Conservation (phyloP, 2,797 vertebrate genomes). For the Pelodytes ibericus region DNA sequence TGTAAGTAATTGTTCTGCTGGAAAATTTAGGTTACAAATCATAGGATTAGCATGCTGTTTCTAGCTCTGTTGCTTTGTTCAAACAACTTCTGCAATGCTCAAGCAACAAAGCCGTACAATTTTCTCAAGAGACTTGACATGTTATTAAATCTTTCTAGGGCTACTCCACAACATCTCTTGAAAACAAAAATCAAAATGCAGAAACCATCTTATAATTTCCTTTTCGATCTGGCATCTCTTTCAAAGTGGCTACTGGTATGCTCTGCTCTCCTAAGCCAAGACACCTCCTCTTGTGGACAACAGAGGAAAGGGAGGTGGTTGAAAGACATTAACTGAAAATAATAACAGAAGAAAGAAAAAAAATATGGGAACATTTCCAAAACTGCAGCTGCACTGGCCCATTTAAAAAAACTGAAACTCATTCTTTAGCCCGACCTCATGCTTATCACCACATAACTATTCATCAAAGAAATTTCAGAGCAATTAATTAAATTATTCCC, state of each 20-base stretch:
- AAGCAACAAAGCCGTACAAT: conserved; percentile 74
- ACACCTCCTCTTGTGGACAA: conserved; percentile 37
- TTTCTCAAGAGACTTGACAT: conserved; percentile 72
- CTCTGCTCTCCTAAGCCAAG: conserved; percentile 61
- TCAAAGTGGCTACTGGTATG: conserved; percentile 67
- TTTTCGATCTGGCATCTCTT: conserved; percentile 73
- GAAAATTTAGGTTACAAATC: conserved; percentile 69
- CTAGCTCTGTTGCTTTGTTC: conserved; percentile 72
- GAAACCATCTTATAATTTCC: conserved; percentile 68
- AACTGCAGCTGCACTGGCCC: conserved; percentile 80
- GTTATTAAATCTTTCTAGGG: conserved; percentile 76
- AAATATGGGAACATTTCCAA: conserved; percentile 71
- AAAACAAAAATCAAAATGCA: conserved; percentile 68
- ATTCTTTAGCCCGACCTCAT: conserved; percentile 79
- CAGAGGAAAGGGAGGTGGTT: conserved; percentile 39
- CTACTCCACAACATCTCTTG: conserved; percentile 67
- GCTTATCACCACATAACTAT: conserved; percentile 90
- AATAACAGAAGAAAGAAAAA: conserved; percentile 40
- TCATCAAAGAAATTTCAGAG: conserved; percentile 93
- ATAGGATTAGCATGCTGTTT: conserved; percentile 68
- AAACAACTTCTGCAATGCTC: conserved; percentile 69
- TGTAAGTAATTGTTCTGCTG: conserved; percentile 73
- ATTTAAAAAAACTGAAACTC: conserved; percentile 82
- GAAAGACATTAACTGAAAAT: conserved; percentile 43
- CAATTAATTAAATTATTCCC: conserved; percentile 98